Base-by-base conservation (phyloP, 92 coral and sea anemone genomes). In the Scolanthus callimorphus region DNA sequence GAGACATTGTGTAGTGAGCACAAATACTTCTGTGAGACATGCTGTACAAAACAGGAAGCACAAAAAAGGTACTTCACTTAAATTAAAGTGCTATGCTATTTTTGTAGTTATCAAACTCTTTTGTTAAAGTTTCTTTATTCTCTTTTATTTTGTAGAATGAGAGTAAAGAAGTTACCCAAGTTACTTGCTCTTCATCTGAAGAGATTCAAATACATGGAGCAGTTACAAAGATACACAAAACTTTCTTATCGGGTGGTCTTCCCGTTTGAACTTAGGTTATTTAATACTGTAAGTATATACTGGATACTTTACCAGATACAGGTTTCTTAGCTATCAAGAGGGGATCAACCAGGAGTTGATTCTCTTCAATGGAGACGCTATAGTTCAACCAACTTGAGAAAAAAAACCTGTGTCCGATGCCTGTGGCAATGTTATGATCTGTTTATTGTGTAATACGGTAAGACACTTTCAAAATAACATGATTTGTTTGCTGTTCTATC, bases 31-130 rank as follows among this genome's bases (percentile, higher is more conserved):
- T 92, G 98, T 88, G 98, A 92, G 57, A 84, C 87, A 41, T 92
- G 98, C 55, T 89, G 96, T 60, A 89, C 97, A 23, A 92, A 92
- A 57, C 98, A 92, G 55, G 98, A 92, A 57, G 98, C 98, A 23
- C 98, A 92, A 53, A 92, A 92, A 84, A 69, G 98, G 98, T 92
- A 56, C 63, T 10, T 20, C 8, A 4, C 0, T n/a, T 3, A 25
- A 31, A 2, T 4, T 29, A 17, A 4, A 1, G 3, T 6, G 15
- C 6, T 34, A 34, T 6, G 11, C 47, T 58, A 63, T 30, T 26
- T 44, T 25, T 30, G 39, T 58, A n/a, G 72, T 28, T 9, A 3
- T 53, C 26, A 3, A 6, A 53, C 60, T 15, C 54, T 48, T 10
- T 8, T 34, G 8, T 34, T 34, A 34, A 34, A 34, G 6, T 34